A percentile compares a stretch with the other conserved stretches of the same genome.
These are phyloP conservation scores for Drosophila aldrichi DNA, from an alignment of 2,888 invertebrate genomes.

Conservation along the genomic window DNA sequence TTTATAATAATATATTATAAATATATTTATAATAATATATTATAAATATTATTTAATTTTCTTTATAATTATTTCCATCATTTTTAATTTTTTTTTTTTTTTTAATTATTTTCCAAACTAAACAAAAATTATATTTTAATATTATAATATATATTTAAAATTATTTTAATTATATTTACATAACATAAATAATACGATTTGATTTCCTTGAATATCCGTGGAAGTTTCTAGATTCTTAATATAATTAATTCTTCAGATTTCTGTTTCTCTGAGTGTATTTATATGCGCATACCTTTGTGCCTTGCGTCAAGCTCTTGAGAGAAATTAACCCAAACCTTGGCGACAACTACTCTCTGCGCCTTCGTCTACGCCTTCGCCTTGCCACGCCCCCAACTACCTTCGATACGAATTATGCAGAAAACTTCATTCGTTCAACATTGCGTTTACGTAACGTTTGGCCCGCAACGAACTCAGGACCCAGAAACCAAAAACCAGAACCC, in stretches of 20 bases:
- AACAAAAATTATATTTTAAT: no score
- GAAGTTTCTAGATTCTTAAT: background rate
- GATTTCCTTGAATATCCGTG: rapidly evolving
- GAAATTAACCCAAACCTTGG: constrained; percentile 60
- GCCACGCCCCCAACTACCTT: constrained; percentile 8
- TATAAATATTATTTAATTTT: no score
- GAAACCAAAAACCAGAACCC: background rate
- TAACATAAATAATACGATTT: background rate
- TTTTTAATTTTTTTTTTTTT: no score
- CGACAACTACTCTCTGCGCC: constrained; percentile 7
- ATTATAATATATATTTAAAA: no score
- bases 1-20: no score
- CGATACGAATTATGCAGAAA: constrained; percentile 74
- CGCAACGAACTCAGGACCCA: constrained; percentile 16
- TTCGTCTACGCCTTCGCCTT: background rate
- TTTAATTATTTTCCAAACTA: background rate
- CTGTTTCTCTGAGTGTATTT: constrained; percentile 1
- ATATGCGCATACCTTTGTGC: constrained; percentile 26
- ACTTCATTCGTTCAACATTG: constrained; percentile 65
- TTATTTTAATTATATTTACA: background rate
- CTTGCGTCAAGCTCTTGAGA: constrained; percentile 58
- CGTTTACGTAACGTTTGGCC: constrained; percentile 70
- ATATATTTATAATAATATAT: no score
- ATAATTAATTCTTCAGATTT: background rate
- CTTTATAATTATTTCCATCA: no score